phyloP scores from a whole-genome alignment of 2,888 invertebrate species.

The Pristionchus mayeri region DNA sequence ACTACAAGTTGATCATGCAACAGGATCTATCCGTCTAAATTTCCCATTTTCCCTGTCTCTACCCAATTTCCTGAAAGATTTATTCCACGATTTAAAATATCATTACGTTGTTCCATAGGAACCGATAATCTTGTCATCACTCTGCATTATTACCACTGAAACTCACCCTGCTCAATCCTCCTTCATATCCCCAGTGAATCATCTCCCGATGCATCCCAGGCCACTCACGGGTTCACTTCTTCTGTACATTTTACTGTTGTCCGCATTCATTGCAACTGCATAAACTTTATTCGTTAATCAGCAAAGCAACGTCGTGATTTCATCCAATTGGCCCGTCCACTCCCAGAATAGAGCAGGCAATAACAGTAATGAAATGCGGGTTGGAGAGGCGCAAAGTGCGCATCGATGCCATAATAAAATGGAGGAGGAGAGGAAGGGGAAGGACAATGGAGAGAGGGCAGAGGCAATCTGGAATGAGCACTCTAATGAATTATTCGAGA shows the following conservation, averaged over 20 bases:
- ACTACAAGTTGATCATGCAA: slow-evolving; percentile 63
- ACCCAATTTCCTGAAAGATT: background rate
- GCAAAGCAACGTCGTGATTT: slow-evolving; percentile 5
- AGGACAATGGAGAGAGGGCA: background rate
- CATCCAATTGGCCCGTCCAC: background rate
- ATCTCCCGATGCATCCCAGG: slow-evolving; percentile 4
- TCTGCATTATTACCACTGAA: background rate
- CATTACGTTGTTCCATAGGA: background rate
- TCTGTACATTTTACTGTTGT: slow-evolving; percentile 32
- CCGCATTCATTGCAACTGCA: background rate
- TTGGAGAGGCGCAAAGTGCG: background rate
- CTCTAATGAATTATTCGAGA: slow-evolving; percentile 38
- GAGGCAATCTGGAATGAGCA: slow-evolving; percentile 42
- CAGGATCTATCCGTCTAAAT: slow-evolving; percentile 59
- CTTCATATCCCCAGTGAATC: too few relatives aligned
- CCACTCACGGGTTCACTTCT: slow-evolving; percentile 8
- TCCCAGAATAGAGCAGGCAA: background rate
- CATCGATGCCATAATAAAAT: slow-evolving; percentile 26
- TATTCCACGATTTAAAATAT: too few relatives aligned
- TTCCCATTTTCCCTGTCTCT: background rate
- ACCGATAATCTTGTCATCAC: background rate
- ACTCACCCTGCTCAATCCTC: background rate
- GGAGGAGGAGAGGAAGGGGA: slow-evolving; percentile 2
- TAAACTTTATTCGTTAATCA: background rate
- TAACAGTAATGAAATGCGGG: slow-evolving; percentile 34